Base-by-base conservation (phyloP, 2,888 invertebrate genomes). In the Pyrochroa serraticornis region DNA sequence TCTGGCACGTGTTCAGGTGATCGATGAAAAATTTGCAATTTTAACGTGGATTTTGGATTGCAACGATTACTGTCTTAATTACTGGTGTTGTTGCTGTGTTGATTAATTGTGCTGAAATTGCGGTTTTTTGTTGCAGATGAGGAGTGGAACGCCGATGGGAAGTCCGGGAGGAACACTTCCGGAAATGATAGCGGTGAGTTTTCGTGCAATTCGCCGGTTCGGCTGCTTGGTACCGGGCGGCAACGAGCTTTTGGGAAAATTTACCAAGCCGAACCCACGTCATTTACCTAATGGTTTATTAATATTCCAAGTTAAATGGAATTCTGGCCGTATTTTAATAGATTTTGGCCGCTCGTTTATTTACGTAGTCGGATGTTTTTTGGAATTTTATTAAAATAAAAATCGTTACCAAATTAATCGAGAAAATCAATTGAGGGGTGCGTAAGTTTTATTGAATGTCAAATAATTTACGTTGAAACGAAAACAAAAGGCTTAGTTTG, bases 91-190 rank as follows among this genome's bases (percentile, higher is more conserved):
- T 22, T 22, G 22, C n/a, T n/a, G 22, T 5, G 22, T 22, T 34
- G 45, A 53, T 45, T 45, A 45, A 45, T 45, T 53, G 31, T 38
- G 22, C 32, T 49, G 33, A 49, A 50, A 42, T 42, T 41, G 49
- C 33, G 33, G 42, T 77, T 70, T 69, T 72, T 71, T 72, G 66
- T 82, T 82, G 57, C 81, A 85, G 85, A 85, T 70, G 85, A 85
- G 77, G 85, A 85, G 79, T 85, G 85, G 85, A 84, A 82, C 76
- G 80, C 83, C 51, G 84, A 84, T 77, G 83, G 84, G 70, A 85
- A 85, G 69, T 75, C 77, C 36, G 78, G 79, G 58, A 74, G 79
- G 62, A 72, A 71, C 43, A 63, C 72, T 58, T 75, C 76, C 55
- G 75, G 77, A 60, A 78, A 71, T 67, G 79, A 79, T 58, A 75